phyloP scores from a whole-genome alignment of 2,888 invertebrate species.

The Protodeltote pygarga region DNA sequence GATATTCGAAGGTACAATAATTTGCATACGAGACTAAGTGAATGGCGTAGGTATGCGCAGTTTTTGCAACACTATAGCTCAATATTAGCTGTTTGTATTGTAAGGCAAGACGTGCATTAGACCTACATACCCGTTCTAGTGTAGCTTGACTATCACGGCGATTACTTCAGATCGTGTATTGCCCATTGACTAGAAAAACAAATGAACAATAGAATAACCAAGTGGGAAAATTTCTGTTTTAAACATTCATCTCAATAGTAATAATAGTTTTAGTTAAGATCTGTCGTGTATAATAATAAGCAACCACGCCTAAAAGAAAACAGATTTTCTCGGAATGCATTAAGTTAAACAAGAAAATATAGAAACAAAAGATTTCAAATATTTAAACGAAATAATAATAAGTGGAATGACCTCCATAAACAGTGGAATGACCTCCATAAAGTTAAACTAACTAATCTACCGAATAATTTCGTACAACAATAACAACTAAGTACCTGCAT shows the following conservation, averaged over 20 bases:
- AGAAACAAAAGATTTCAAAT: slow-evolving; percentile 5
- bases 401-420: slow-evolving; percentile 7
- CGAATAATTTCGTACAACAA: slow-evolving; percentile 17
- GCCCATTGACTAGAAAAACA: slow-evolving; percentile 35
- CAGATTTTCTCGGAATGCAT: not conserved
- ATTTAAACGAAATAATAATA: slow-evolving; percentile 22
- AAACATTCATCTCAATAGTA: slow-evolving; percentile 10
- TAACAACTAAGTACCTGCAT: slow-evolving; percentile 14
- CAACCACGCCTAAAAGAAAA: not conserved
- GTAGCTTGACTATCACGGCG: slow-evolving; percentile 67
- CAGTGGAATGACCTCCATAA: slow-evolving; percentile 8
- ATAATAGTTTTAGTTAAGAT: slow-evolving; percentile 14
- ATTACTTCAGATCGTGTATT: slow-evolving; percentile 68
- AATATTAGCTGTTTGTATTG: slow-evolving; percentile 50
- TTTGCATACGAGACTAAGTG: slow-evolving; percentile 4
- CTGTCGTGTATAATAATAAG: not conserved
- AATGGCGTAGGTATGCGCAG: not conserved
- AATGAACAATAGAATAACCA: slow-evolving; percentile 37
- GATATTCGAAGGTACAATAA: slow-evolving; percentile 1
- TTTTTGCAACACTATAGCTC: slow-evolving; percentile 41
- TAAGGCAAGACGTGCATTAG: slow-evolving; percentile 50
- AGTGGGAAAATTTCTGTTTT: slow-evolving; percentile 21
- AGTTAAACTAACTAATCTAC: slow-evolving; percentile 33
- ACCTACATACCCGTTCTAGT: slow-evolving; percentile 78
- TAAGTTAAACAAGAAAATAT: slow-evolving; percentile 8